Evolutionary conservation across 1,140 invertebrate genomes (phyloP).

Genomic region (Druon quercuslanigerum): DNA sequence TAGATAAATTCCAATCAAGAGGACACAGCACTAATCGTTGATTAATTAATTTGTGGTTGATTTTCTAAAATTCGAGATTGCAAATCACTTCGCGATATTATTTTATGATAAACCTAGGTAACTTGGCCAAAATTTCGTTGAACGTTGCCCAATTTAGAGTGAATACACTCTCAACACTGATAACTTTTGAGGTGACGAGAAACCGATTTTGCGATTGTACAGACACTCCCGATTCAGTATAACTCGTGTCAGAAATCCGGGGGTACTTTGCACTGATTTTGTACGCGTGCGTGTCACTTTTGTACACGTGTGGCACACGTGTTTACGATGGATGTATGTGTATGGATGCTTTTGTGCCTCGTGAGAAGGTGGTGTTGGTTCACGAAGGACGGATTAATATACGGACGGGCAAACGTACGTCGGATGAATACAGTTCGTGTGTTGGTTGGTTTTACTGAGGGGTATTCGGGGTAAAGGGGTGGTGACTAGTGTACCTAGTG

Average conservation of each 20-base stretch:
- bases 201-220: not conserved
- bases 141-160: not conserved
- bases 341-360: constrained; percentile 23
- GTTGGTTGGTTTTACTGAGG: not conserved
- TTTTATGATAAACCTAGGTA: not conserved
- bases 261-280: constrained; percentile 53
- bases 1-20: not conserved
- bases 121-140: not conserved
- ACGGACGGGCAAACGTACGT: constrained; percentile 27
- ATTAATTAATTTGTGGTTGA: not conserved
- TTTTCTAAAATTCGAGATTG: not conserved
- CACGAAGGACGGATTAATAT: constrained; percentile 27
- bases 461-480: constrained; percentile 37
- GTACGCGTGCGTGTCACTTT: constrained; percentile 49
- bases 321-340: constrained; percentile 4
- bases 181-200: not conserved
- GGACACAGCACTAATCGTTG: not conserved
- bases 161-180: not conserved
- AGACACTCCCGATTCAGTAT: constrained; percentile 19
- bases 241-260: constrained; percentile 42
- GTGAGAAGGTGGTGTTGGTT: constrained; percentile 25
- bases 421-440: constrained; percentile 16
- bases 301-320: constrained; percentile 17
- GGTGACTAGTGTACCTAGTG: constrained; percentile 55
- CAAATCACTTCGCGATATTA: too few species aligned